Evolutionary conservation across 53 echinoderm and acorn worm genomes (phyloP), one percentile per base, ranked within the genome.

Genomic region (Zoroaster sp.): DNA sequence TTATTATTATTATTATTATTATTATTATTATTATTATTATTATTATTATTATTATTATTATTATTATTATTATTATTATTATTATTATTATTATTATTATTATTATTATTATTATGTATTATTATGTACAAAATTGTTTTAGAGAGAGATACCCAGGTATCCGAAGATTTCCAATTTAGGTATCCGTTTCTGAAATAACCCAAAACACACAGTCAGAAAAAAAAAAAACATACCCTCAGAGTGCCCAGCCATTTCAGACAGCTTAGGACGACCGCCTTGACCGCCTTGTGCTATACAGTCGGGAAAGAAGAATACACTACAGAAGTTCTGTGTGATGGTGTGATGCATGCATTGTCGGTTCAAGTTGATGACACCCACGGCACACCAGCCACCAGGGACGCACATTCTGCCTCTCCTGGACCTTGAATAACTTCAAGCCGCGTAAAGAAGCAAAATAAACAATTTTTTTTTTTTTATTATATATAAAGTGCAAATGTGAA

Each of bases 331-430:
- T 0, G 95, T 95, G 80, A 95, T 88, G 8, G 97, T 95, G 11
- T n/a, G n/a, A n/a, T n/a, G n/a, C n/a, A n/a, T n/a, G n/a, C n/a
- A 97, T 94, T 73, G 97, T 95, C n/a, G 89, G 92, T 52, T 93
- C 94, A 23, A 96, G 80, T n/a, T n/a, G 88, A 94, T 95, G 32
- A 95, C 54, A 21, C 95, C 97, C 0, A 97, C 97, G 53, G 95
- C 95, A 94, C 97, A 97, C 97, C 97, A 97, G 14, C 97, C 97
- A 23, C 97, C 97, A 0, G 97, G 97, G 6, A 97, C 97, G 71
- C 83, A 97, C 17, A 97, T n/a, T n/a, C 97, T 0, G 97, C 95
- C 85, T 97, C 97, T 2, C 92, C 88, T 3, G 97, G 97, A 0
- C 91, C 83, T 69, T 97, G 97, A 2, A 97, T 88, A 7, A 97